phyloP scores from a whole-genome alignment of 2,113 vertebrate species.

The Lanius ludovicianus region DNA sequence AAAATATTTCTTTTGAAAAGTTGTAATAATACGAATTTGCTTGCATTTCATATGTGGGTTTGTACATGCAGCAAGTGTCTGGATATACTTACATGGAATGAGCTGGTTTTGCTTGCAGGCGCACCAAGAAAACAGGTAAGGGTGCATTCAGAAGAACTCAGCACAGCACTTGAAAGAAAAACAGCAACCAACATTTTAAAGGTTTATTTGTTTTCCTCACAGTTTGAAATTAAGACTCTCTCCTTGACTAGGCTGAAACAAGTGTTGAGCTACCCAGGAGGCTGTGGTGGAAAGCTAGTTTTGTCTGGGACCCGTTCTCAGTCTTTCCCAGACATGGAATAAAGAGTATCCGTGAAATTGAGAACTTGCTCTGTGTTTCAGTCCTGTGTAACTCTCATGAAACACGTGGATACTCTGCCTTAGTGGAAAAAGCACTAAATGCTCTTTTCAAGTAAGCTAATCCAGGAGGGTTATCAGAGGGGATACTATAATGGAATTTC shows the following conservation, averaged over 20 bases:
- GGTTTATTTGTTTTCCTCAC: neutral
- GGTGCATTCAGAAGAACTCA: neutral
- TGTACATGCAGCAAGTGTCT: neutral
- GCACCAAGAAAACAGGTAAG: neutral
- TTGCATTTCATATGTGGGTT: neutral
- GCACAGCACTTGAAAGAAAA: neutral
- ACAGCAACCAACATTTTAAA: neutral
- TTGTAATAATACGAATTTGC: neutral
- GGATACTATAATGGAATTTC: neutral
- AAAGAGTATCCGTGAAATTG: neutral
- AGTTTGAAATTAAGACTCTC: neutral
- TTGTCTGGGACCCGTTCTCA: neutral
- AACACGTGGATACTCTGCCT: neutral
- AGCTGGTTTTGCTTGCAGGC: neutral
- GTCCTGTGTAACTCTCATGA: neutral
- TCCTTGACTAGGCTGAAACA: neutral
- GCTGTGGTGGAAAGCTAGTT: neutral
- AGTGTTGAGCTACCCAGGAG: neutral
- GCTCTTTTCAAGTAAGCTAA: neutral
- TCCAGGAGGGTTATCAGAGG: neutral
- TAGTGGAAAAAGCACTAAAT: neutral
- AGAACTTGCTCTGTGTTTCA: neutral
- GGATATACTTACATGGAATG: neutral
- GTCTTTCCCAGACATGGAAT: neutral
- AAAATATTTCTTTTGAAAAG: neutral